Conservation (phyloP, 2,797 vertebrate genomes). For the Clamator glandarius region DNA sequence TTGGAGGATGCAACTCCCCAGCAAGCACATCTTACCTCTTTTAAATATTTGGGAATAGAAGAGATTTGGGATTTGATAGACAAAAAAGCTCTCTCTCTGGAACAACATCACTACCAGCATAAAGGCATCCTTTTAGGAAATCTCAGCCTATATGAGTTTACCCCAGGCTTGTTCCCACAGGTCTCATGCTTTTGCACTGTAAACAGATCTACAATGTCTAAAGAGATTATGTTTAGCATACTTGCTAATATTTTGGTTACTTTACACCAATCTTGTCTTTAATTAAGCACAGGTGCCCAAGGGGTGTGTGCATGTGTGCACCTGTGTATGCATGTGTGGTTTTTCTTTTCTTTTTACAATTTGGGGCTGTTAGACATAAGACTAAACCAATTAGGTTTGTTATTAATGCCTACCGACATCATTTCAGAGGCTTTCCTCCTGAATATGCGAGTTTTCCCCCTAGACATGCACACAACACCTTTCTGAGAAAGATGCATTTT, state of each 20-base stretch:
- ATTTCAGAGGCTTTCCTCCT: background rate
- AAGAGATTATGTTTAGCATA: background rate
- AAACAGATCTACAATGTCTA: background rate
- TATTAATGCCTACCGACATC: background rate
- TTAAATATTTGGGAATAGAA: background rate
- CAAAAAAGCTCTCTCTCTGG: background rate
- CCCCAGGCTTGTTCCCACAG: background rate
- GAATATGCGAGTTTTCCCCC: background rate
- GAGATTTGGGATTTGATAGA: background rate
- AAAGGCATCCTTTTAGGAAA: background rate
- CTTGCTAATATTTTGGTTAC: background rate
- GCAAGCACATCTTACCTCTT: background rate
- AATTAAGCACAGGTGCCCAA: background rate
- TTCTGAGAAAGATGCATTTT: background rate
- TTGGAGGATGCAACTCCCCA: background rate
- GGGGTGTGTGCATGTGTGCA: background rate
- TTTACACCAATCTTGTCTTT: background rate
- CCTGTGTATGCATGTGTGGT: fast-evolving
- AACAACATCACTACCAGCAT: background rate
- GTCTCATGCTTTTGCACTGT: background rate
- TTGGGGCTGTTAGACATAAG: background rate
- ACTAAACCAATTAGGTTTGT: background rate
- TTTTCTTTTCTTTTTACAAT: background rate
- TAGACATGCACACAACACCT: background rate
- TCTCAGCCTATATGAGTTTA: background rate